Evolutionary conservation across 2,888 invertebrate genomes (phyloP).

Genomic region (Baronia brevicornis): DNA sequence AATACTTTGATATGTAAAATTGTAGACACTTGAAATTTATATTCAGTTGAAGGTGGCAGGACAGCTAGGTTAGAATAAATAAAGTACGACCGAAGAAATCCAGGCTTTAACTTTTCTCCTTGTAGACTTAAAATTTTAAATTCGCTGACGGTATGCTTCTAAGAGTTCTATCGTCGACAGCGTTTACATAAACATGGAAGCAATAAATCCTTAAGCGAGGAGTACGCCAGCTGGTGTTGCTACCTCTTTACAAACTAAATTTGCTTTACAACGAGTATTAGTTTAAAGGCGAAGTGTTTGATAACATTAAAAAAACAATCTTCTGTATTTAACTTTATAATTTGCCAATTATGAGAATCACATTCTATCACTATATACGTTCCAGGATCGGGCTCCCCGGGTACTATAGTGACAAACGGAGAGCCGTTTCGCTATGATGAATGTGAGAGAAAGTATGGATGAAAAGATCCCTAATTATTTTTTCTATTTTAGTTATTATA

Average conservation of each 20-base stretch:
- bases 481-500: background rate
- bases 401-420: too few species aligned
- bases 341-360: background rate
- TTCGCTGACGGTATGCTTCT: conserved; percentile 8
- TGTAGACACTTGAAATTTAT: conserved; percentile 6
- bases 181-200: conserved; percentile 14
- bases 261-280: conserved; percentile 1
- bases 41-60: conserved; percentile 1
- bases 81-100: conserved; percentile 11
- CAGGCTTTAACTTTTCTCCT: conserved; percentile 11
- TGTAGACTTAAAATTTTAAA: conserved; percentile 12
- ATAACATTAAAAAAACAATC: too few species aligned
- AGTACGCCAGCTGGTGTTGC: conserved; percentile 5
- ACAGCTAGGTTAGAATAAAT: conserved; percentile 10
- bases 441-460: too few species aligned
- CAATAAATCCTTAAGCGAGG: conserved; percentile 10
- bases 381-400: too few species aligned
- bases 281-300: too few species aligned
- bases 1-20: background rate
- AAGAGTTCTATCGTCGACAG: conserved; percentile 1
- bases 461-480: background rate
- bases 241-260: conserved; percentile 8
- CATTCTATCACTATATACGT: background rate
- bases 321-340: too few species aligned
- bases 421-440: too few species aligned